Evolutionary conservation across 2,113 vertebrate genomes (phyloP), one percentile per base, ranked within the genome.

Genomic region (Charadrius vociferus): DNA sequence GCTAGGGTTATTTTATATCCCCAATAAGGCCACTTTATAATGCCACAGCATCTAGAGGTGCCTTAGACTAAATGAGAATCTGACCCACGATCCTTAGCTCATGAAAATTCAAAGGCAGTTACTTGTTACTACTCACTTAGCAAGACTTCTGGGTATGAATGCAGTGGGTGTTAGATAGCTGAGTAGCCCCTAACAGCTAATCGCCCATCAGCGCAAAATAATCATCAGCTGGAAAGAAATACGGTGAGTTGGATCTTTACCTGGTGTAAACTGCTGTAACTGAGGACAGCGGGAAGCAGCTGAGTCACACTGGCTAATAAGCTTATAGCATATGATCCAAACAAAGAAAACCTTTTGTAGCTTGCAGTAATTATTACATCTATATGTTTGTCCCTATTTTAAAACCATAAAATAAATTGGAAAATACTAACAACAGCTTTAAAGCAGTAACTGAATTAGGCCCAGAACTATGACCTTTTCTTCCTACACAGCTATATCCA

Each of bases 371-470:
- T 95, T 88, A 79, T 75, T 94, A 65, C 36, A 90, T 58, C 49
- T 77, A 39, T 82, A 50, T 56, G 47, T 62, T 88, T 63, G 15
- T 68, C 43, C 24, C 15, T 39, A 45, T 83, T 96, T 81, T 77
- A 74, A 94, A 95, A 84, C 37, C 26, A 85, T 82, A 78, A 93
- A 95, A 82, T 77, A 96, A 88, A 86, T 63, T 45, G 82, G 70
- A 93, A 80, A 95, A 90, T 61, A 90, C n/a, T 93, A 88, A 93
- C 52, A 70, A 45, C 49, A 39, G 52, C 81, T 95, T 96, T 89
- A 94, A 66, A 97, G 95, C 73, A 58, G 58, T 59, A 58, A 70
- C 45, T 62, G 79, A 93, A 81, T 94, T 96, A 96, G 91, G 83
- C 56, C 63, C 45, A 66, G 36, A 62, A 91, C 71, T 77, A 68